A percentile compares a stretch with the other conserved stretches of the same genome.
phyloP scores from a whole-genome alignment of 2,888 invertebrate species.

The Hofmannophila pseudospretella region DNA sequence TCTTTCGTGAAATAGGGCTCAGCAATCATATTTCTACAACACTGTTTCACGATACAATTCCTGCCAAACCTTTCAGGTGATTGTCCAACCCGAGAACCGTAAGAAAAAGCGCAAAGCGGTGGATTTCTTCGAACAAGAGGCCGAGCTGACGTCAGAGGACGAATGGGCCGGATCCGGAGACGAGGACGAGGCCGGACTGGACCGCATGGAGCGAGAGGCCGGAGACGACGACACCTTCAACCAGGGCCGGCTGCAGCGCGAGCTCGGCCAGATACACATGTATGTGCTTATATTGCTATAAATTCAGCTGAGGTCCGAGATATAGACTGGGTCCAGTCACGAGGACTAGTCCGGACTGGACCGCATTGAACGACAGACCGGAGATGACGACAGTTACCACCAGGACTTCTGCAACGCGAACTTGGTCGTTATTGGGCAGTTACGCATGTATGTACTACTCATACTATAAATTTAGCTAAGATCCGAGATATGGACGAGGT shows the following conservation, averaged over 20 bases:
- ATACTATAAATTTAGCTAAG: too few species aligned
- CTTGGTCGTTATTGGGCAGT: too few species aligned
- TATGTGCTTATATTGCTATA: too few species aligned
- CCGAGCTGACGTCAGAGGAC: slow-evolving; percentile 91
- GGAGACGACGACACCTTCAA: slow-evolving; percentile 92
- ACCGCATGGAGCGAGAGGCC: slow-evolving; percentile 88
- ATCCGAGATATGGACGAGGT: slow-evolving; percentile 90
- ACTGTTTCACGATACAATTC: too few species aligned
- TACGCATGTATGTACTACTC: too few species aligned
- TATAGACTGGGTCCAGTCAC: not conserved
- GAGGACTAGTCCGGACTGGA: too few species aligned
- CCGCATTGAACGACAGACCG: too few species aligned
- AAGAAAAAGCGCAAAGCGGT: slow-evolving; percentile 71
- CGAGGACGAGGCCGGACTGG: slow-evolving; percentile 89
- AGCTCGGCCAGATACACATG: slow-evolving; percentile 92
- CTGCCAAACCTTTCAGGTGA: slow-evolving; percentile 53
- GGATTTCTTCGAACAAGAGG: slow-evolving; percentile 93
- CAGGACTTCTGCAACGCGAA: too few species aligned
- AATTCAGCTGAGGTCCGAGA: not conserved
- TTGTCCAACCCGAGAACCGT: slow-evolving; percentile 31
- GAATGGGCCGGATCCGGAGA: slow-evolving; percentile 91
- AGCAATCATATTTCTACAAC: too few species aligned
- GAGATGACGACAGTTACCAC: too few species aligned
- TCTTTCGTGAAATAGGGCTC: too few species aligned
- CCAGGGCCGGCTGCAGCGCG: slow-evolving; percentile 84